A percentile compares a stretch with the other conserved stretches of the same genome.
Evolutionary conservation across 2,797 vertebrate species (phyloP).

Genomic region (Paedocypris micromegethes): DNA sequence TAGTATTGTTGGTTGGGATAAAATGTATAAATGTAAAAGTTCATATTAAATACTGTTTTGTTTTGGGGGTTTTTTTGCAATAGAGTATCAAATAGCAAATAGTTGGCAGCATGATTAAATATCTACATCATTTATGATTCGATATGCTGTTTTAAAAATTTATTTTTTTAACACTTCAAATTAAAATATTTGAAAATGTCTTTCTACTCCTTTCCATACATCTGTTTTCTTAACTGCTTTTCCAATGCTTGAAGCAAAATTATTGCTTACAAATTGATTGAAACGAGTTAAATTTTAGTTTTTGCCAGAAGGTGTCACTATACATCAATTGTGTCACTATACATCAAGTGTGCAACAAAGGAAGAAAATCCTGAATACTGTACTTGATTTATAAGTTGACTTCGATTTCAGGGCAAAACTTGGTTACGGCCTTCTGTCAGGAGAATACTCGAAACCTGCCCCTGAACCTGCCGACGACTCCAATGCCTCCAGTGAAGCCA

Average conservation of each 20-base stretch:
- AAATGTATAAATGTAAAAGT: background rate
- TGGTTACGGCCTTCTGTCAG: slow-evolving; percentile 88
- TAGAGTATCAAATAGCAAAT: no score
- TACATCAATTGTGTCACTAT: background rate
- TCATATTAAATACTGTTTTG: no score
- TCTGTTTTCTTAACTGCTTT: background rate
- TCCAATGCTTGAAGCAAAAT: no score
- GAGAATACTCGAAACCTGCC: slow-evolving; percentile 89
- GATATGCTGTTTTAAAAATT: no score
- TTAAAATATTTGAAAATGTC: no score
- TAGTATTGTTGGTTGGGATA: no score
- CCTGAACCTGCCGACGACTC: slow-evolving; percentile 77
- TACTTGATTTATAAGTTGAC: background rate
- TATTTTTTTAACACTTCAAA: background rate
- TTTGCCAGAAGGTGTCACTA: slow-evolving; percentile 33
- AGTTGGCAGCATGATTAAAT: no score
- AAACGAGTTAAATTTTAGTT: no score
- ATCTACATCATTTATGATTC: no score
- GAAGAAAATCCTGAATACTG: no score
- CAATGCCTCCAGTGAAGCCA: slow-evolving; percentile 74
- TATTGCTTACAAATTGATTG: no score
- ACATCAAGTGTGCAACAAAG: background rate
- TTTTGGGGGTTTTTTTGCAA: no score
- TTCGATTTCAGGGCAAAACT: slow-evolving; percentile 82
- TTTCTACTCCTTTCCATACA: background rate